These are phyloP conservation scores for Anthopleura sola DNA, from an alignment of 64 coral and sea anemone genomes.

Conservation along the genomic window DNA sequence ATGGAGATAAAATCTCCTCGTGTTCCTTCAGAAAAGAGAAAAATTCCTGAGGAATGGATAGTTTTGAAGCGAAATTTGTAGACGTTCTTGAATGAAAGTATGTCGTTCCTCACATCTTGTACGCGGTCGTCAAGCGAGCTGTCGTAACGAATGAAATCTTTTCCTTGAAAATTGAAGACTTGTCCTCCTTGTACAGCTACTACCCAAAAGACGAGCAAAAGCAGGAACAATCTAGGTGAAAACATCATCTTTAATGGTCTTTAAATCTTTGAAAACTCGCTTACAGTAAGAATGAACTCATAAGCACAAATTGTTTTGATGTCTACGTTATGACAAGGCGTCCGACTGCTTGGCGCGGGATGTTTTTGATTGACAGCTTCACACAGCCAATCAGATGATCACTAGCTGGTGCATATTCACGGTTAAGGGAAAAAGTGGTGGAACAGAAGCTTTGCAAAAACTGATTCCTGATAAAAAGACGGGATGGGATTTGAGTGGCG, in stretches of 20 bases:
- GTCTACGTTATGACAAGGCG: not conserved
- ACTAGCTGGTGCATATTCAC: too few relatives aligned
- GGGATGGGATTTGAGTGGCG: too few relatives aligned
- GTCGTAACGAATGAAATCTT: not conserved
- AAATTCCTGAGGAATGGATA: slow-evolving; percentile 10
- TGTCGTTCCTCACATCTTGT: not conserved
- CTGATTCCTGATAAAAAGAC: too few relatives aligned
- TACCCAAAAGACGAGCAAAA: not conserved
- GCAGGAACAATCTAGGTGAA: not conserved
- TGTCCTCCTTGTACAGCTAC: not conserved
- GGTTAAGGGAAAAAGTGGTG: too few relatives aligned
- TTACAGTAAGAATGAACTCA: not conserved
- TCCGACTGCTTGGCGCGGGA: too few relatives aligned
- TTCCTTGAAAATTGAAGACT: not conserved
- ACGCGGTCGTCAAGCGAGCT: not conserved
- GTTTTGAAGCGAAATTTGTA: not conserved
- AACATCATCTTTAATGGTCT: not conserved
- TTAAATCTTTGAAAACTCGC: not conserved
- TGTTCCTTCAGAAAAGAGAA: not conserved
- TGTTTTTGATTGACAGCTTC: too few relatives aligned
- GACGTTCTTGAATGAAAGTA: not conserved
- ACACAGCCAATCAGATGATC: too few relatives aligned
- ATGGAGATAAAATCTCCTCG: not conserved
- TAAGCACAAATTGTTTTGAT: not conserved
- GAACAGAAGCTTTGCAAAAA: too few relatives aligned